phyloP scores from a whole-genome alignment of 2,888 invertebrate species.

The Lysandra coridon region DNA sequence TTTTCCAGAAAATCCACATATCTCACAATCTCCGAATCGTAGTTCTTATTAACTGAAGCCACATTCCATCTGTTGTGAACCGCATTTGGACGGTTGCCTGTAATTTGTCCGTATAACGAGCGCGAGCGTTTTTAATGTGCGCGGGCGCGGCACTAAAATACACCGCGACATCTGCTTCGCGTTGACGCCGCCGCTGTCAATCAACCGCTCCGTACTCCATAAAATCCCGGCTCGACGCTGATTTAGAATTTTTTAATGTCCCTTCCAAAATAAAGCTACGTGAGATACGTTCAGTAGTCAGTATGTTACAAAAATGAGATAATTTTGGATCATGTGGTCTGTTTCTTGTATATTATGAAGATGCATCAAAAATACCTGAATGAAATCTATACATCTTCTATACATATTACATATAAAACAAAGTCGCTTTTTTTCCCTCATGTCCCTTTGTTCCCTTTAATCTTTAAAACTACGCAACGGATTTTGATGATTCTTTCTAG shows the following conservation, averaged over 20 bases:
- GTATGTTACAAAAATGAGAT: neutral
- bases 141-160: constrained; percentile 29
- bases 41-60: neutral
- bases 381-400: neutral
- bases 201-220: constrained; percentile 24
- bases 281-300: neutral
- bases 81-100: constrained; percentile 26
- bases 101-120: constrained; percentile 28
- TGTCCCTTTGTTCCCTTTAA: no score
- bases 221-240: neutral
- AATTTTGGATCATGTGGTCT: neutral
- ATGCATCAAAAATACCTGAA: neutral
- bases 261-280: neutral
- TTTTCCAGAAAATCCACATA: no score
- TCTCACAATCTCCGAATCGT: no score
- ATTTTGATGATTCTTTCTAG: no score
- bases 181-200: constrained; percentile 23
- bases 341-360: neutral
- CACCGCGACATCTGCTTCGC: constrained; percentile 32
- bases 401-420: no score
- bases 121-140: neutral
- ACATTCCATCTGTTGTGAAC: constrained; percentile 4
- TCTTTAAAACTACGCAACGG: no score
- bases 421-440: no score
- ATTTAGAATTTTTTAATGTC: neutral